Conservation (phyloP, 1,140 invertebrate species). For the Drosophila pallidifrons region DNA sequence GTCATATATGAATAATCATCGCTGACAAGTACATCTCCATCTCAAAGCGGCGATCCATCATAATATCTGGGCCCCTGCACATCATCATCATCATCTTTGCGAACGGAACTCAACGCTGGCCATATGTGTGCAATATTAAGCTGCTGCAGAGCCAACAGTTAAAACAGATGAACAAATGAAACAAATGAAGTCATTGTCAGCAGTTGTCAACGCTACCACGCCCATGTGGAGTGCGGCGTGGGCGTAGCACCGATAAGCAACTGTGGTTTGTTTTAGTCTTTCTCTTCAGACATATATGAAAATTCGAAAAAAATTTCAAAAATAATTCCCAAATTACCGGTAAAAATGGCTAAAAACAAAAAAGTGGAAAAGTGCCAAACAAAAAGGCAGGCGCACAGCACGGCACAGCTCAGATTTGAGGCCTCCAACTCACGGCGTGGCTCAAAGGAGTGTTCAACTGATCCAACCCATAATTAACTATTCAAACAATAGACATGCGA, state of each 20-base stretch:
- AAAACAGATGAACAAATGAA: constrained; percentile 8
- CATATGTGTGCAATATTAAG: constrained; percentile 80
- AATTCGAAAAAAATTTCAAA: constrained; percentile 68
- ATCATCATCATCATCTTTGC: background rate
- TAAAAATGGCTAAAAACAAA: constrained; percentile 71
- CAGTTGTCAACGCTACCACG: constrained; percentile 77
- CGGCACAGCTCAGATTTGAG: constrained; percentile 12
- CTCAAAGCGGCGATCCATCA: constrained; percentile 64
- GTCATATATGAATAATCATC: constrained; percentile 15
- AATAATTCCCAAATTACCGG: constrained; percentile 78
- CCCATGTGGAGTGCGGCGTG: constrained; percentile 30
- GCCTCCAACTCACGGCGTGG: constrained; percentile 33
- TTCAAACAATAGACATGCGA: constrained; percentile 74
- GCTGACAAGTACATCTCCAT: constrained; percentile 58
- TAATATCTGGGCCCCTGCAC: constrained; percentile 10
- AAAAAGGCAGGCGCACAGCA: constrained; percentile 1
- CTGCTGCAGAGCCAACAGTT: constrained; percentile 45
- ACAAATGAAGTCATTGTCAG: constrained; percentile 80
- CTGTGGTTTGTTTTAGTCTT: constrained; percentile 8
- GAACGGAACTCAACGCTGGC: constrained; percentile 13
- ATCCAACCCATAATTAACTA: constrained; percentile 83
- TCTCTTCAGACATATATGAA: constrained; percentile 29
- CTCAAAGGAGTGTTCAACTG: constrained; percentile 73
- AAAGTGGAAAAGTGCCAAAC: constrained; percentile 36
- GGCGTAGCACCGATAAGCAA: constrained; percentile 28